Base-by-base conservation (phyloP, 2,888 invertebrate genomes). In the Octodonta nipae region DNA sequence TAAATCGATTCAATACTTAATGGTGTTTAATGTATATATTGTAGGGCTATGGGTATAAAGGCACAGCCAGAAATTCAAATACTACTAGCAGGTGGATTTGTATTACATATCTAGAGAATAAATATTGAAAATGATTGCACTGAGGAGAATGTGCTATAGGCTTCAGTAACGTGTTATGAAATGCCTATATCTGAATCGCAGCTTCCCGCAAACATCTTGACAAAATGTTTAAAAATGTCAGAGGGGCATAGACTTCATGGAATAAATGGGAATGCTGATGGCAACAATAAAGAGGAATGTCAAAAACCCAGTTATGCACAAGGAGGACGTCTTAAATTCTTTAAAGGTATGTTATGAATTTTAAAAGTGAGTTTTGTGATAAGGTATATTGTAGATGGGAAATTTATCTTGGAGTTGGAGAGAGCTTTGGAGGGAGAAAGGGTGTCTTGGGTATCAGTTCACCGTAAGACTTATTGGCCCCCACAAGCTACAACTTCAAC, bases 391-490 rank as follows among this genome's bases (percentile, higher is more conserved):
- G 28, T 61, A 84, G 87, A 88, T 79, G 88, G 87, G 41, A 86
- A 87, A 64, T 84, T 87, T 61, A 86, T 87, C 52, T 63, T 88
- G 68, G 88, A 88, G 65, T 58, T 88, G 66, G 77, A 77, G 37
- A 71, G 80, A 49, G 71, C 76, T 24, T 71, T 75, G 46, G 82
- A 78, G 52, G 84, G 85, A 38, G 85, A 84, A 59, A 74, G 82
- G 50, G 74, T 78, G 32, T 82, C 84, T 32, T 88, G 88, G 88
- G 82, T 87, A 53, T 85, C 86, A 42, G 86, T 87, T 49, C 83
- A 84, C 41, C 78, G 84, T 53, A 87, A 86, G 66, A 81, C 83
- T 36, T 85, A 82, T 64, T 85, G 86, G 76, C 81, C 84, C 47
- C 78, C 82, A 49, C 78, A 78, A 48, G 77, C 70, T 49, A 74